These are phyloP conservation scores for Zalophus californianus DNA, from an alignment of 2,797 vertebrate genomes.

Conservation along the genomic window DNA sequence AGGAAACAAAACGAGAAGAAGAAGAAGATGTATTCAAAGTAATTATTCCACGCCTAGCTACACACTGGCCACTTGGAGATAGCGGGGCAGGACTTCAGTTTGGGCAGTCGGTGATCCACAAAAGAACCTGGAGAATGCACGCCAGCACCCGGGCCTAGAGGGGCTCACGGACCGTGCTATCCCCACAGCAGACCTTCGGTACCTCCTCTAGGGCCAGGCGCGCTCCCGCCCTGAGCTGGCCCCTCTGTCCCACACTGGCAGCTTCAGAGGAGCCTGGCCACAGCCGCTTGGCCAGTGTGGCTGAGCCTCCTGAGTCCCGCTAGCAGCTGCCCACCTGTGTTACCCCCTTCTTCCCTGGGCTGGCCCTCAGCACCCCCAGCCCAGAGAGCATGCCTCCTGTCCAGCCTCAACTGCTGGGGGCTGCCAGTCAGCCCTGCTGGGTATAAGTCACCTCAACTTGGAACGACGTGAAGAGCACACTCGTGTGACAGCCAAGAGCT, in stretches of 20 bases:
- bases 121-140: constrained; percentile 9
- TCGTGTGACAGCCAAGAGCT: constrained; percentile 11
- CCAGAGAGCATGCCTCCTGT: constrained; percentile 21
- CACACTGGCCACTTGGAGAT: constrained; percentile 55
- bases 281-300: neutral
- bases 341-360: neutral
- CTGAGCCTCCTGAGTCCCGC: constrained; percentile 4
- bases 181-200: neutral
- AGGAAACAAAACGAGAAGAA: constrained; percentile 97
- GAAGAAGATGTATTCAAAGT: constrained; percentile 99
- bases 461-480: constrained; percentile 44
- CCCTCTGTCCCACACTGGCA: neutral
- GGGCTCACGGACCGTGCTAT: neutral
- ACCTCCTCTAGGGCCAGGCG: constrained; percentile 43
- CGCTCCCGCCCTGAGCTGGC: neutral
- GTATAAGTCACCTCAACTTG: neutral
- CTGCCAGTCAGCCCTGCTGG: constrained; percentile 50
- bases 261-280: constrained; percentile 24
- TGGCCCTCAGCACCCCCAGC: neutral
- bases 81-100: constrained; percentile 62
- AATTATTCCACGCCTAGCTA: constrained; percentile 88
- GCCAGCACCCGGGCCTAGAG: neutral
- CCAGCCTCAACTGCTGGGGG: neutral
- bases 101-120: constrained; percentile 28
- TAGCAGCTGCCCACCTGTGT: neutral